Evolutionary conservation across 2,888 invertebrate genomes (phyloP).

Genomic region (Pelosia muscerda): DNA sequence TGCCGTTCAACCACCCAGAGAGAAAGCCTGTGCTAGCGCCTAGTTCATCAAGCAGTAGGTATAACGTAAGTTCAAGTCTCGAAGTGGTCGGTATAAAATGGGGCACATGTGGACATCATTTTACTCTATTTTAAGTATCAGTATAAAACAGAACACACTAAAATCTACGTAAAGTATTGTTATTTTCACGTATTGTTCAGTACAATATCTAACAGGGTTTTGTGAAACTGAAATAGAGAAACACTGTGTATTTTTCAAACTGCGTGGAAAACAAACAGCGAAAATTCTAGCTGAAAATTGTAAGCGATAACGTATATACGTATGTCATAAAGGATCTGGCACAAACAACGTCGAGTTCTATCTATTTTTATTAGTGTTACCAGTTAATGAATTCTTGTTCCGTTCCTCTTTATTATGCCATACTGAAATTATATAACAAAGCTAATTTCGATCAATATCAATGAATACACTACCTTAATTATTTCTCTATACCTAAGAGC

Average conservation of each 20-base stretch:
- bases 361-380: constrained; percentile 19
- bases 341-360: not conserved
- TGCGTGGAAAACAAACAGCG: constrained; percentile 30
- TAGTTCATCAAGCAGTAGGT: too few species aligned
- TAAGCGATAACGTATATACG: constrained; percentile 23
- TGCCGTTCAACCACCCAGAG: too few species aligned
- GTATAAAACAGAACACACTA: constrained; percentile 31
- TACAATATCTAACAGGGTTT: constrained; percentile 47
- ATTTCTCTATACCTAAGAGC: too few species aligned
- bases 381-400: constrained; percentile 5
- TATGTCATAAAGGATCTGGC: constrained; percentile 11
- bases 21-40: too few species aligned
- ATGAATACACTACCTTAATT: too few species aligned
- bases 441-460: not conserved
- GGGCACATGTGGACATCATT: not conserved
- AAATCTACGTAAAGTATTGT: constrained; percentile 44
- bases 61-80: too few species aligned
- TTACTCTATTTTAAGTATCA: constrained; percentile 26
- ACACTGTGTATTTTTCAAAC: constrained; percentile 38
- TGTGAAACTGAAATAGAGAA: constrained; percentile 39
- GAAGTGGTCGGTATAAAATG: not conserved
- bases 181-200: constrained; percentile 43
- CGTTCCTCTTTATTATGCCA: constrained; percentile 5
- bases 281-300: constrained; percentile 26
- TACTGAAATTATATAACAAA: not conserved